Percentiles rank a stretch among this genome's conserved stretches.
Evolutionary conservation across 2,888 invertebrate genomes (phyloP).

Genomic region (Liodrosophila aerea): DNA sequence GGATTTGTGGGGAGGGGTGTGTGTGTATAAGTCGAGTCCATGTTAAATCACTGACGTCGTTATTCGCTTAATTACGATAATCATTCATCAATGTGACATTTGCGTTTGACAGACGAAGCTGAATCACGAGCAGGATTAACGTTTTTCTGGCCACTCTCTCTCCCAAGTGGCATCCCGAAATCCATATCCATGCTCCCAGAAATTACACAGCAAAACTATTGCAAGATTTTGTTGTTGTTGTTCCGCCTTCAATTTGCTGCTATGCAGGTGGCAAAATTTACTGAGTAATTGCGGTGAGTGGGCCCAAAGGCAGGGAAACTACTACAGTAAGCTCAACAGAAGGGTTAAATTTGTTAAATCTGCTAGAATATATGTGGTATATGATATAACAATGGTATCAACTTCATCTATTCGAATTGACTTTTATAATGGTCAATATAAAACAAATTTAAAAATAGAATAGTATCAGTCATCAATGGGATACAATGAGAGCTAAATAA

Average conservation of each 20-base stretch:
- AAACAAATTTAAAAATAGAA: too few relatives aligned
- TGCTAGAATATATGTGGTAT: too few relatives aligned
- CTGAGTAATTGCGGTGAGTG: not conserved
- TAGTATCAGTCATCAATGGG: too few relatives aligned
- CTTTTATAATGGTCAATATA: too few relatives aligned
- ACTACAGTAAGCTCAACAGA: too few relatives aligned
- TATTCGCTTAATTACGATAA: constrained; percentile 75
- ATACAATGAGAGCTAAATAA: too few relatives aligned
- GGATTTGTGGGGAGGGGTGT: not conserved
- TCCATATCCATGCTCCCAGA: constrained; percentile 5
- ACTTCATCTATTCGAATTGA: too few relatives aligned
- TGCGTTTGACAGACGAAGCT: constrained; percentile 73
- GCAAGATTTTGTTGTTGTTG: constrained; percentile 5
- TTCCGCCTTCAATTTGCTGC: not conserved
- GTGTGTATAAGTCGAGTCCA: not conserved
- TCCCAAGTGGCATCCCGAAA: constrained; percentile 20
- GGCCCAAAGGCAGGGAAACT: too few relatives aligned
- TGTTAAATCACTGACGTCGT: constrained; percentile 49
- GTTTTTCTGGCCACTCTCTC: constrained; percentile 9
- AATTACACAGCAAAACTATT: constrained; percentile 43
- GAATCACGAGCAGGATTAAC: constrained; percentile 72
- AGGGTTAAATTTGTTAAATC: too few relatives aligned
- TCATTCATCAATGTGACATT: constrained; percentile 79
- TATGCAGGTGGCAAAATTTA: constrained; percentile 17
- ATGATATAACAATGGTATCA: too few relatives aligned